Evolutionary conservation across 2,113 vertebrate species (phyloP).

Genomic region (Theristicus caerulescens): DNA sequence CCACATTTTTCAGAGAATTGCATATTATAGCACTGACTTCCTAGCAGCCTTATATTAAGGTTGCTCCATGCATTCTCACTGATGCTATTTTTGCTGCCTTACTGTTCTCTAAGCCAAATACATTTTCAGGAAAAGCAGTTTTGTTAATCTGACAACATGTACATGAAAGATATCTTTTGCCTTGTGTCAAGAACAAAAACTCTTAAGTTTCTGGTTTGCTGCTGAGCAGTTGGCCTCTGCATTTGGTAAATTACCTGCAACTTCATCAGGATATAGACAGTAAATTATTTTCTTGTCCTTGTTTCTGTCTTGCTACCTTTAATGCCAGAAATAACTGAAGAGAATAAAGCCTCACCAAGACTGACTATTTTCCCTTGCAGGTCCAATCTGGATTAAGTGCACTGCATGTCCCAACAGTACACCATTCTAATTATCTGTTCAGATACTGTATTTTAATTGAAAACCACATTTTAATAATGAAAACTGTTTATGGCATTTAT

Average conservation of each 20-base stretch:
- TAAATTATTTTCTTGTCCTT: not conserved
- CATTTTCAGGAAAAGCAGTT: not conserved
- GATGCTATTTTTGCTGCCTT: not conserved
- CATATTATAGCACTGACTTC: not conserved
- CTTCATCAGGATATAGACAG: not conserved
- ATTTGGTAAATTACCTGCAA: not conserved
- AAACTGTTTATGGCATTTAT: not conserved
- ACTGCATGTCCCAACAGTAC: not conserved
- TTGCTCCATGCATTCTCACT: not conserved
- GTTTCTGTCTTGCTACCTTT: not conserved
- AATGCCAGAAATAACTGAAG: not conserved
- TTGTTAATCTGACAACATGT: not conserved
- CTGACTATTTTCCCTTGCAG: not conserved
- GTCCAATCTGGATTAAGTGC: not conserved
- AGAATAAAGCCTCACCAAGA: not conserved
- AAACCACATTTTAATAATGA: not conserved
- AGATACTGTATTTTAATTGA: not conserved
- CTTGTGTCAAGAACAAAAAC: not conserved
- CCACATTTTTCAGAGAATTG: not conserved
- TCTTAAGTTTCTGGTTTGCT: not conserved
- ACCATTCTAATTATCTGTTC: not conserved
- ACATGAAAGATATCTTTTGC: not conserved
- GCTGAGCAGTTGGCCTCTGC: not conserved
- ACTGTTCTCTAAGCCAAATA: not conserved
- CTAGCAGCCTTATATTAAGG: not conserved